Evolutionary conservation across 92 coral and sea anemone genomes (phyloP).

Genomic region (Phymanthus crucifer): DNA sequence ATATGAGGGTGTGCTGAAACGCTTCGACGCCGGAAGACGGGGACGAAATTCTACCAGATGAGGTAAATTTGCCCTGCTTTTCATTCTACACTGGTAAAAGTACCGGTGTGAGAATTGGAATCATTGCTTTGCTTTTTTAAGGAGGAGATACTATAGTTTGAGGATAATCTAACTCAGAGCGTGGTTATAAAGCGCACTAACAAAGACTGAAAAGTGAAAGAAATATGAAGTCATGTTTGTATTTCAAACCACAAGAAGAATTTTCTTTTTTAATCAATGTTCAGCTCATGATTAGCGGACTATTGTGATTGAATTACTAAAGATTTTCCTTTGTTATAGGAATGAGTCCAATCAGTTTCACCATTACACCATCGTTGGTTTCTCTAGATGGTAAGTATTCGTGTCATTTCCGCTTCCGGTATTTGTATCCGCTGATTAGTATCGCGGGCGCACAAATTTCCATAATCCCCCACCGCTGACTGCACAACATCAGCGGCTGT

Average conservation of each 20-base stretch:
- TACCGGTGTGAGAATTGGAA: background rate
- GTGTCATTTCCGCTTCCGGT: background rate
- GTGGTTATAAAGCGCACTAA: no score
- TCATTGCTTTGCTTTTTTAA: no score
- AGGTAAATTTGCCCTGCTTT: background rate
- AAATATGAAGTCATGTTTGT: no score
- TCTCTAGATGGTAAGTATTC: conserved; percentile 19
- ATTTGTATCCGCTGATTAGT: background rate
- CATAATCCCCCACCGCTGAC: background rate
- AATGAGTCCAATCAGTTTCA: conserved; percentile 24
- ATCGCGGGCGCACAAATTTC: background rate
- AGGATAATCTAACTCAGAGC: no score
- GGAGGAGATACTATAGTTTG: no score
- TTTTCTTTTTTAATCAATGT: no score
- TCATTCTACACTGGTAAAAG: background rate
- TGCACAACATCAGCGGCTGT: background rate
- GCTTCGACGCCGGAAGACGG: background rate
- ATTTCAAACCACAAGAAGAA: no score
- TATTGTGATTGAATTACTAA: no score
- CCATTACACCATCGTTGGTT: background rate
- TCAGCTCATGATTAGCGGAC: no score
- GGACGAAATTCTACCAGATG: background rate
- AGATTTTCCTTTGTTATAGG: background rate
- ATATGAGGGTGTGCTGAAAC: background rate
- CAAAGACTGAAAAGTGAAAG: no score